phyloP scores from a whole-genome alignment of 2,113 vertebrate species.

The Leiothrix lutea region DNA sequence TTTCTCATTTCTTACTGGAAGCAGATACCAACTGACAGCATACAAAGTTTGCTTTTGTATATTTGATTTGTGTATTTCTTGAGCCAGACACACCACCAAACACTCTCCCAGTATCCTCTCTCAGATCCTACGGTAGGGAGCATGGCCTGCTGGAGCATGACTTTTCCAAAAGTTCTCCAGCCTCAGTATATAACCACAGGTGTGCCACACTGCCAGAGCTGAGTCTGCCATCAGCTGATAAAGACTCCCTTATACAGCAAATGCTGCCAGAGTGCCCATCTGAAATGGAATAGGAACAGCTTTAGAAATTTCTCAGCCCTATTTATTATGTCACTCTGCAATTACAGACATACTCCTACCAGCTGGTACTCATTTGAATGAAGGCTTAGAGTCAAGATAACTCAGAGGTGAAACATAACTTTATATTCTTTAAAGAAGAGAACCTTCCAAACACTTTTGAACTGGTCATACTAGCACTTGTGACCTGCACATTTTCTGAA shows the following conservation, averaged over 20 bases:
- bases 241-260: neutral
- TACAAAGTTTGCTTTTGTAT: neutral
- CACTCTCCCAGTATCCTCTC: neutral
- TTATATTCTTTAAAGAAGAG: neutral
- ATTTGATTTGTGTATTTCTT: neutral
- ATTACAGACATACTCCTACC: neutral
- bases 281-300: neutral
- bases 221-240: neutral
- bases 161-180: neutral
- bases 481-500: neutral
- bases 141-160: neutral
- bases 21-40: accelerated
- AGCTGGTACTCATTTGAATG: neutral
- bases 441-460: neutral
- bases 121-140: neutral
- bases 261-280: neutral
- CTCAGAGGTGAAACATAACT: neutral
- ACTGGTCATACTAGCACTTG: neutral
- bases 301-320: neutral
- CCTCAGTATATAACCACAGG: neutral
- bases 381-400: neutral
- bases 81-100: neutral
- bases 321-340: neutral
- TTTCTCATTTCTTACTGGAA: neutral
- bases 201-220: neutral